Conservation (phyloP, 2,113 vertebrate genomes). For the Prionailurus viverrinus region DNA sequence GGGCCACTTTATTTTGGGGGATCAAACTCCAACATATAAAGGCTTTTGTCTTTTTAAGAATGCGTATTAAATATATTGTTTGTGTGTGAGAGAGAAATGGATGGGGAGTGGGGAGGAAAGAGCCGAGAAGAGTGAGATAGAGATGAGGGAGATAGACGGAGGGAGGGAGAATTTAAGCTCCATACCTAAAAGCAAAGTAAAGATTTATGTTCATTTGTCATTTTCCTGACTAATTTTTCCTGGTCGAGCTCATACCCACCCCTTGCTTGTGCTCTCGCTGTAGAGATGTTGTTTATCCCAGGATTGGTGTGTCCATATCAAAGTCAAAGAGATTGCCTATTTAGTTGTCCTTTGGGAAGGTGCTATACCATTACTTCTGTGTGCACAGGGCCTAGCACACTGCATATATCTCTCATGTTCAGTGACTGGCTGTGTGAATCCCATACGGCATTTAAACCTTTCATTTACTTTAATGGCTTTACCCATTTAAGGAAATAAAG, state of each 20-base stretch:
- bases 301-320: not conserved
- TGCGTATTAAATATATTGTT: not conserved
- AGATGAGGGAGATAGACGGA: not conserved
- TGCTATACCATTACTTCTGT: not conserved
- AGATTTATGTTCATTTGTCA: not conserved
- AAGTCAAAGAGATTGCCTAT: not conserved
- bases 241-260: not conserved
- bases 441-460: not conserved
- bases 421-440: not conserved
- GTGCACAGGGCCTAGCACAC: not conserved
- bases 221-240: not conserved
- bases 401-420: not conserved
- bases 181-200: not conserved
- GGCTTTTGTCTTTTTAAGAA: not conserved
- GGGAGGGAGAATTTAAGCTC: not conserved
- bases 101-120: not conserved
- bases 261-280: not conserved
- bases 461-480: conserved; percentile 21
- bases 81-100: not conserved
- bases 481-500: not conserved
- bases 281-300: not conserved
- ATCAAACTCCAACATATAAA: not conserved
- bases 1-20: not conserved
- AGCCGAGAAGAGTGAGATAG: not conserved
- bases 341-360: not conserved